phyloP scores from a whole-genome alignment of 2,113 vertebrate species.

The Cranoglanis bouderius region DNA sequence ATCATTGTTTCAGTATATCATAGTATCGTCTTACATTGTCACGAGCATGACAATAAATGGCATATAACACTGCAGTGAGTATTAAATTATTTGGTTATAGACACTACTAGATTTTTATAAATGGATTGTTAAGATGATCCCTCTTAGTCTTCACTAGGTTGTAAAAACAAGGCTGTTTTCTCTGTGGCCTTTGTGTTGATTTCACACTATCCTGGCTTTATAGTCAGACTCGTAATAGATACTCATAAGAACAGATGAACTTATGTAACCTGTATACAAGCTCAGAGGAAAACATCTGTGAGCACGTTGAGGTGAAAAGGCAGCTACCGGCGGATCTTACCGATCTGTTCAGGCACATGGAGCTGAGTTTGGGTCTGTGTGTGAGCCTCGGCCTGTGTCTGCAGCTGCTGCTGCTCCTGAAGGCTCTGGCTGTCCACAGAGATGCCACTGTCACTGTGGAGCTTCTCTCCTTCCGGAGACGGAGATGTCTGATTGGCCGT shows the following conservation, averaged over 20 bases:
- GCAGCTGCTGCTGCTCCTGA: conserved; percentile 81
- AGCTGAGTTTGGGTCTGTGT: conserved; percentile 68
- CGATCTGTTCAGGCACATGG: conserved; percentile 75
- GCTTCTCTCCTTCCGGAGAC: conserved; percentile 93
- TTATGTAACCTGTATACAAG: background rate
- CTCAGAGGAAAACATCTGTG: background rate
- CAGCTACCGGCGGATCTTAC: conserved; percentile 49
- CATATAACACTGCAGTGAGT: background rate
- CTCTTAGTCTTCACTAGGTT: background rate
- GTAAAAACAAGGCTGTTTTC: background rate
- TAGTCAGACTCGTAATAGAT: background rate
- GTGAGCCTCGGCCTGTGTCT: conserved; percentile 74
- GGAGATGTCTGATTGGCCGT: conserved; percentile 88
- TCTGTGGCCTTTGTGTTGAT: background rate
- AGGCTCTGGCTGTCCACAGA: conserved; percentile 98
- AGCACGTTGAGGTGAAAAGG: background rate
- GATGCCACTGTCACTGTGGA: conserved; percentile 97
- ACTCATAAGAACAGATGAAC: background rate
- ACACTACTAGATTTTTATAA: background rate
- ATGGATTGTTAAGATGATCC: background rate
- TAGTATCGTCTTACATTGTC: background rate
- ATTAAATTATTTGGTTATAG: background rate
- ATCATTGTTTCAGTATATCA: conserved; percentile 3
- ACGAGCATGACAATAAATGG: background rate
- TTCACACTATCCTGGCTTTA: background rate